Percentiles rank a stretch among this genome's conserved stretches.
Conservation (phyloP, 2,113 vertebrate genomes). For the Gallinago undulata region DNA sequence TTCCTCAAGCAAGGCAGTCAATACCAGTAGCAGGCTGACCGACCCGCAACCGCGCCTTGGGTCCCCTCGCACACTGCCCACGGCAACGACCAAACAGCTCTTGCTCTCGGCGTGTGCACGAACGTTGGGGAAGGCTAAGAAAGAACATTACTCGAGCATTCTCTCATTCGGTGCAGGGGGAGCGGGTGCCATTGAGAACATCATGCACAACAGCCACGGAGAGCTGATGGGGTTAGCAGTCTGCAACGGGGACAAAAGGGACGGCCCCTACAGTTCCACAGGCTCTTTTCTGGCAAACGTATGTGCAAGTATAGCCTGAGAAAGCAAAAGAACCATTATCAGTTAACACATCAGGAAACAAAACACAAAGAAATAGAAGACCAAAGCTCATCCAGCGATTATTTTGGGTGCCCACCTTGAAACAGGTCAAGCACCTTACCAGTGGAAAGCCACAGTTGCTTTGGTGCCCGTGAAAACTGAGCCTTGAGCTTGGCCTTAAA, state of each 20-base stretch:
- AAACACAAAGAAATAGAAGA: background rate
- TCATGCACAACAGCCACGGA: conserved; percentile 85
- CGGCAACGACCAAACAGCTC: background rate
- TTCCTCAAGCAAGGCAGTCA: background rate
- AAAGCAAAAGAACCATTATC: background rate
- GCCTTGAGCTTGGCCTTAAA: background rate
- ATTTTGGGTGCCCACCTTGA: background rate
- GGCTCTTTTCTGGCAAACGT: background rate
- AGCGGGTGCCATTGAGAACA: conserved; percentile 80
- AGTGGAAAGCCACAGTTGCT: background rate
- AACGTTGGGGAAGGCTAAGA: background rate
- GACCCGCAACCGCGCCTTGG: background rate
- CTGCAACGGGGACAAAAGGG: conserved; percentile 61
- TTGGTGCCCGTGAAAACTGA: background rate
- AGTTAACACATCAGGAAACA: background rate
- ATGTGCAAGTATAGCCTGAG: background rate
- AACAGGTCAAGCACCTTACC: background rate
- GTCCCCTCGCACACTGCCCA: background rate
- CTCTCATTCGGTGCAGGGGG: conserved; percentile 72
- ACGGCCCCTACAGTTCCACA: background rate
- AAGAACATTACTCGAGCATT: background rate
- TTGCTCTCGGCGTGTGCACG: background rate
- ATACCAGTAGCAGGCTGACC: background rate
- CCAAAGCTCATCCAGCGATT: background rate
- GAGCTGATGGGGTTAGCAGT: conserved; percentile 88